These are phyloP conservation scores for Cynoglossus semilaevis DNA, from an alignment of 2,113 vertebrate genomes.

Conservation along the genomic window DNA sequence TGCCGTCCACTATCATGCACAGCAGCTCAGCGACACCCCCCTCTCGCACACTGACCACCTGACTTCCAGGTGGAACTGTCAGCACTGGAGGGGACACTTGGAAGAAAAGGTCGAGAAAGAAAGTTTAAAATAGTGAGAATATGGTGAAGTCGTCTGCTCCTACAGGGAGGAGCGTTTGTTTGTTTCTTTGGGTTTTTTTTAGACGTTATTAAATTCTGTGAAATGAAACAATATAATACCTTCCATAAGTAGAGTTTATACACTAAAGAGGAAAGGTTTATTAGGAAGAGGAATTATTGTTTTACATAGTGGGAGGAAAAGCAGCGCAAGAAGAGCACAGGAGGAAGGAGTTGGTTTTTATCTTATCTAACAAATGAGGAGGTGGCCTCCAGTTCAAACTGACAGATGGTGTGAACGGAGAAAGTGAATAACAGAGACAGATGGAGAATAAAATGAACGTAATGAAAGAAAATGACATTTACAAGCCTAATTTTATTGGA, in stretches of 20 bases:
- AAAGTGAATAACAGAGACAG: constrained; percentile 20
- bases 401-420: constrained; percentile 24
- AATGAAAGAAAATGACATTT: constrained; percentile 22
- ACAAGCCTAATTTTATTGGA: constrained; percentile 30
- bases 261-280: too few species aligned
- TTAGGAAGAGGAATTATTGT: too few species aligned
- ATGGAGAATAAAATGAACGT: constrained; percentile 19
- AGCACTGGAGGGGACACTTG: constrained; percentile 88
- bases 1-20: constrained; percentile 87
- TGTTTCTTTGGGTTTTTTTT: too few species aligned
- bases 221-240: too few species aligned
- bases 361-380: neutral
- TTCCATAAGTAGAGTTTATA: too few species aligned
- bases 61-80: constrained; percentile 84
- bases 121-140: neutral
- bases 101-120: constrained; percentile 7
- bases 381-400: constrained; percentile 7
- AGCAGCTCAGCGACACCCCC: constrained; percentile 86
- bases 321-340: too few species aligned
- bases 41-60: constrained; percentile 83
- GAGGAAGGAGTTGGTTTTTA: neutral
- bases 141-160: too few species aligned
- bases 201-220: too few species aligned
- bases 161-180: too few species aligned
- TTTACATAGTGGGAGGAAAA: too few species aligned